Evolutionary conservation across 1,140 invertebrate genomes (phyloP).

Genomic region (Ridgeia piscesae): DNA sequence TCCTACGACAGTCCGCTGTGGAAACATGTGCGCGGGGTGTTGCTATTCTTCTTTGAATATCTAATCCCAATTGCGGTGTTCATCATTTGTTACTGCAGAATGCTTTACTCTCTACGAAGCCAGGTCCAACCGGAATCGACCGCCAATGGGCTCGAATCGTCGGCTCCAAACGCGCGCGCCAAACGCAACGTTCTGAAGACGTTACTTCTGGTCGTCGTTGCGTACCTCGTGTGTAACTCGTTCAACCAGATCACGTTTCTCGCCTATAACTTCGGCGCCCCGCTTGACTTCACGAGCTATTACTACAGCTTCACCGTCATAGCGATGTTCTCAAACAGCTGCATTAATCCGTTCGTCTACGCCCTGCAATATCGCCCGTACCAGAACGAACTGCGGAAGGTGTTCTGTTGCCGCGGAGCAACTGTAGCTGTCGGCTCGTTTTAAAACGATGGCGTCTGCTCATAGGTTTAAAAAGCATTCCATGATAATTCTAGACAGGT

Average conservation of each 20-base stretch:
- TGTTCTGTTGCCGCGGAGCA: too few species aligned
- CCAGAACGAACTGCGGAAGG: not conserved
- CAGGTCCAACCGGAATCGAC: not conserved
- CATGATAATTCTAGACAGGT: too few species aligned
- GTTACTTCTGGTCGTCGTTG: constrained; percentile 17
- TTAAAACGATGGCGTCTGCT: too few species aligned
- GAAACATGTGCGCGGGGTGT: constrained; percentile 10
- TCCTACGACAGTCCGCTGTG: not conserved
- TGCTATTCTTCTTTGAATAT: constrained; percentile 22
- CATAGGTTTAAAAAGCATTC: too few species aligned
- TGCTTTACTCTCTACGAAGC: not conserved
- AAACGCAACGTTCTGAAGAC: constrained; percentile 27
- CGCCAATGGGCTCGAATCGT: not conserved
- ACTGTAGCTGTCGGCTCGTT: too few species aligned
- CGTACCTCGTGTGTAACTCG: constrained; percentile 20
- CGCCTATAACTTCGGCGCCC: constrained; percentile 19
- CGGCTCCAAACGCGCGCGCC: constrained; percentile 17
- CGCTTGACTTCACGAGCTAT: constrained; percentile 16
- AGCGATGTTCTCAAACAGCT: constrained; percentile 27
- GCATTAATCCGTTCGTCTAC: constrained; percentile 30
- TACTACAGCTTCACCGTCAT: constrained; percentile 29
- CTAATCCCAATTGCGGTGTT: constrained; percentile 17
- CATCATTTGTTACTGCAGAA: constrained; percentile 18
- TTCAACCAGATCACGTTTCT: constrained; percentile 28
- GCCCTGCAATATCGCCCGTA: constrained; percentile 21